A percentile compares a stretch with the other conserved stretches of the same genome.
phyloP scores from a whole-genome alignment of 2,888 invertebrate genomes.

The Keiferia lycopersicella region DNA sequence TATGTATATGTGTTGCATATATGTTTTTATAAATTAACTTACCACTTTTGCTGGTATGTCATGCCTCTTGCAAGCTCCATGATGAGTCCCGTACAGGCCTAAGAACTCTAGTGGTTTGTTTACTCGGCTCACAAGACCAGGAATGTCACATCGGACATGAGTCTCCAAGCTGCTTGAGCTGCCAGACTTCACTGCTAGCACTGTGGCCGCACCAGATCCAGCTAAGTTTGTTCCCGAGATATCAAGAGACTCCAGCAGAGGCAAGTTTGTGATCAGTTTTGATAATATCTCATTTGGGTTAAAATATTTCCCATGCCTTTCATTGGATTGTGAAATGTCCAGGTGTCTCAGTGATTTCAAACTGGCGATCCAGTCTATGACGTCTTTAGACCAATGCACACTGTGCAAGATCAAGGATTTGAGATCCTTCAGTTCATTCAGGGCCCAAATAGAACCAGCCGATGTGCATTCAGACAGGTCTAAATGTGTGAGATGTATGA shows the following conservation, averaged over 20 bases:
- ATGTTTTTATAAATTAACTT: constrained; percentile 53
- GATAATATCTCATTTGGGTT: constrained; percentile 88
- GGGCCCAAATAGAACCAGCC: constrained; percentile 84
- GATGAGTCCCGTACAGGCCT: constrained; percentile 93
- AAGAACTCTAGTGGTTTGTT: constrained; percentile 92
- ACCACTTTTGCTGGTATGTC: constrained; percentile 95
- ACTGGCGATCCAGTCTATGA: constrained; percentile 82
- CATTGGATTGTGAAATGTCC: constrained; percentile 91
- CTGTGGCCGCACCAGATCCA: constrained; percentile 88
- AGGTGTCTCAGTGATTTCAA: constrained; percentile 84
- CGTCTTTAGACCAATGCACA: constrained; percentile 85
- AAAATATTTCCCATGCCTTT: constrained; percentile 86
- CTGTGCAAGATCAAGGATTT: constrained; percentile 90
- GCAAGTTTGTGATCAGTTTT: constrained; percentile 87
- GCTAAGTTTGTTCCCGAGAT: constrained; percentile 98
- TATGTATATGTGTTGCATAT: too few relatives aligned
- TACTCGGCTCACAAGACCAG: constrained; percentile 90
- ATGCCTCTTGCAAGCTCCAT: constrained; percentile 94
- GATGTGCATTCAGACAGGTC: constrained; percentile 86
- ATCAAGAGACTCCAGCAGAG: constrained; percentile 90
- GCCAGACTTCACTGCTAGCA: constrained; percentile 43
- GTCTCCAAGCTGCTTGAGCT: constrained; percentile 45
- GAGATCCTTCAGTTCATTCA: constrained; percentile 84
- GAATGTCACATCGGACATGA: constrained; percentile 86
- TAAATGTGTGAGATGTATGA: constrained; percentile 84